These are phyloP conservation scores for Pachydiplax longipennis DNA, from an alignment of 2,888 invertebrate species.

Conservation along the genomic window DNA sequence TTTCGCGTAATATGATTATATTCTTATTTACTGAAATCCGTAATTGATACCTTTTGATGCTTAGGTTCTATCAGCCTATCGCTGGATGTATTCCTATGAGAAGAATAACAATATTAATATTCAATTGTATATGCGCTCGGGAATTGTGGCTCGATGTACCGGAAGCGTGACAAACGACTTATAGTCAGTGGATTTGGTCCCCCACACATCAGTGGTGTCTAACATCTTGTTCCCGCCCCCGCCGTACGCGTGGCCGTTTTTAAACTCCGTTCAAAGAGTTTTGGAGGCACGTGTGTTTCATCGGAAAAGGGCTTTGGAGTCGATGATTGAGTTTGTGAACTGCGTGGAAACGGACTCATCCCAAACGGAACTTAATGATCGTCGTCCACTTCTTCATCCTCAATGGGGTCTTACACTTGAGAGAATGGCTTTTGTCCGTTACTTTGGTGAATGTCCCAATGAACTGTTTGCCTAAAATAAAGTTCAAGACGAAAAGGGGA, in stretches of 20 bases:
- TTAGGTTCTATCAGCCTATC: no score
- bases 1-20: no score
- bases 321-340: not conserved
- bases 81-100: no score
- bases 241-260: conserved; percentile 11
- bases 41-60: no score
- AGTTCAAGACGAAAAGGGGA: no score
- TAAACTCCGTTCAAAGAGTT: conserved; percentile 32
- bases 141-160: not conserved
- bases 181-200: not conserved
- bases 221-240: not conserved
- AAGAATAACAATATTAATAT: no score
- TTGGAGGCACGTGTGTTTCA: conserved; percentile 8
- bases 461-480: no score
- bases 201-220: not conserved
- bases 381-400: not conserved
- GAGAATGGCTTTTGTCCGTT: no score
- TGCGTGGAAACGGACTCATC: not conserved
- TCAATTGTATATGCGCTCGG: no score
- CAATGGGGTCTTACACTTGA: no score
- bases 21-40: no score
- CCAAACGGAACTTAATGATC: conserved; percentile 3
- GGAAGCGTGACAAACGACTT: not conserved
- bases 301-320: not conserved
- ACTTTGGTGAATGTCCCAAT: no score